Evolutionary conservation across 1,140 invertebrate genomes (phyloP).

Genomic region (Trichoplusia ni): DNA sequence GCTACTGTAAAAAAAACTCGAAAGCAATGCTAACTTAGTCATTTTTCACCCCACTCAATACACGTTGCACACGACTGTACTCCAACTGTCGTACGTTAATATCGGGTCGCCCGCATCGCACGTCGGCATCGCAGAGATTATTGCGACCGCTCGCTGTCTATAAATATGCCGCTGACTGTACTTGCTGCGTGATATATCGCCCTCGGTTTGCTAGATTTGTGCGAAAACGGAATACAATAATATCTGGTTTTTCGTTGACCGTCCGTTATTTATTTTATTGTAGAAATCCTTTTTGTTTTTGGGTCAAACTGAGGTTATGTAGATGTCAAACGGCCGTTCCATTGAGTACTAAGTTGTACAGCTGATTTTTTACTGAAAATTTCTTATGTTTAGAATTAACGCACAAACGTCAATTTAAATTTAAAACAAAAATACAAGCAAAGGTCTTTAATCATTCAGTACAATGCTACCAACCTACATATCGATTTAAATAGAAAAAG

Average conservation of each 20-base stretch:
- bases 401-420: no score
- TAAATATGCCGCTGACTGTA: conserved; percentile 22
- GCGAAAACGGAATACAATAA: conserved; percentile 10
- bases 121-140: not conserved
- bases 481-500: no score
- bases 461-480: no score
- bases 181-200: conserved; percentile 13
- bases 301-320: not conserved
- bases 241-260: conserved; percentile 9
- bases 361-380: no score
- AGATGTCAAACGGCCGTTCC: no score
- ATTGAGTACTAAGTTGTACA: no score
- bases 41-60: no score
- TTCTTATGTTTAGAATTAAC: no score
- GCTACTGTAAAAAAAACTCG: no score
- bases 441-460: no score
- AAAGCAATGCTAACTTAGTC: no score
- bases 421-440: no score
- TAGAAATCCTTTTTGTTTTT: not conserved
- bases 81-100: not conserved
- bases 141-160: conserved; percentile 17
- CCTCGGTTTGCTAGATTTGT: conserved; percentile 7
- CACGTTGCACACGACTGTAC: not conserved
- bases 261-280: conserved; percentile 1
- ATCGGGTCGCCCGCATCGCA: not conserved